Percentiles rank a stretch among this genome's conserved stretches.
phyloP scores from a whole-genome alignment of 2,888 invertebrate genomes.

The Caenorhabditis sp. region DNA sequence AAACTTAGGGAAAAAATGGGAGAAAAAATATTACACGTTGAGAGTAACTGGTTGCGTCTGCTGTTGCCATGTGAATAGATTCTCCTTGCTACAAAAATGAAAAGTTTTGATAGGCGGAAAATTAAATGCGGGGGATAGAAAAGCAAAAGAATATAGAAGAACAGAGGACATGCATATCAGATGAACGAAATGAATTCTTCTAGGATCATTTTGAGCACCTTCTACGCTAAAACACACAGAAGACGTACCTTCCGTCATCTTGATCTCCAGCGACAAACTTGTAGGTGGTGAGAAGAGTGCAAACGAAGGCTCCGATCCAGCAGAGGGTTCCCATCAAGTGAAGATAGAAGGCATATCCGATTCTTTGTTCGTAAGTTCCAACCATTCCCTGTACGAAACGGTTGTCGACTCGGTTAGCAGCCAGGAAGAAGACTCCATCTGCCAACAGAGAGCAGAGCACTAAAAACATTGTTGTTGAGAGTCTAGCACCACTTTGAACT shows the following conservation, averaged over 20 bases:
- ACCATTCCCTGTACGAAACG: conserved; percentile 82
- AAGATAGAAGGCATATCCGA: conserved; percentile 82
- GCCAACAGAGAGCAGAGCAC: conserved; percentile 81
- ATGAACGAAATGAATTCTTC: background rate
- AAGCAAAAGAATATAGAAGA: conserved; percentile 14
- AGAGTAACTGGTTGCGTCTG: conserved; percentile 71
- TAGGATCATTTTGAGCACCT: background rate
- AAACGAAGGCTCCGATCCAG: conserved; percentile 79
- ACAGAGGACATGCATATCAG: conserved; percentile 18
- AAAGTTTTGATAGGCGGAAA: conserved; percentile 1
- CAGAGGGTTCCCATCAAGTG: conserved; percentile 81
- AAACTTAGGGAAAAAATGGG: conserved; percentile 29
- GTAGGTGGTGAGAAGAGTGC: conserved; percentile 80
- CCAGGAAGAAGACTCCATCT: conserved; percentile 82
- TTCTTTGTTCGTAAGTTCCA: conserved; percentile 82
- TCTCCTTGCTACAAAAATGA: conserved; percentile 74
- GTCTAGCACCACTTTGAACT: background rate
- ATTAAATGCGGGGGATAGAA: conserved; percentile 3
- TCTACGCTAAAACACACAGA: background rate
- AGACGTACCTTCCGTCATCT: conserved; percentile 70
- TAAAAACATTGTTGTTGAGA: conserved; percentile 42
- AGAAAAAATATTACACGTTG: conserved; percentile 70
- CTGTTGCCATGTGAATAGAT: conserved; percentile 74
- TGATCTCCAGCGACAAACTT: conserved; percentile 73
- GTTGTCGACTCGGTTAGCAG: conserved; percentile 82